Evolutionary conservation across 2,888 invertebrate genomes (phyloP).

Genomic region (Biston stratarius): DNA sequence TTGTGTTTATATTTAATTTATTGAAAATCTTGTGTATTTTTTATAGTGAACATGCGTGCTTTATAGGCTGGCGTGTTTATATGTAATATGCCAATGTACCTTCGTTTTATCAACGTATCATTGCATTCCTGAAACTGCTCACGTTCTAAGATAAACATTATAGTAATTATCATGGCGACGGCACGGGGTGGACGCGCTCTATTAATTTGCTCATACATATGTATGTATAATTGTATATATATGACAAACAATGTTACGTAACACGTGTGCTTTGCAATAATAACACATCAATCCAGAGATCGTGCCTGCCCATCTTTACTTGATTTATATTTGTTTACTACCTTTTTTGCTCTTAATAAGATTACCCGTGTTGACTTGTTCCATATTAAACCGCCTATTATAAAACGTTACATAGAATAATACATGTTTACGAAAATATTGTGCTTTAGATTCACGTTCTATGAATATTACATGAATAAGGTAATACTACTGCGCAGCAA

Average conservation of each 20-base stretch:
- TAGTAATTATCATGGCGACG: constrained; percentile 50
- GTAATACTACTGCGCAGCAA: constrained; percentile 51
- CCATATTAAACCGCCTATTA: constrained; percentile 12
- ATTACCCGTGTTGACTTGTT: constrained; percentile 14
- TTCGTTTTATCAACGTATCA: constrained; percentile 11
- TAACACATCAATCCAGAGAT: constrained; percentile 29
- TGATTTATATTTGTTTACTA: constrained; percentile 28
- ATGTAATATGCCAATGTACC: not conserved
- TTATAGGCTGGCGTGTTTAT: not conserved
- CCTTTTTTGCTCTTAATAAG: constrained; percentile 26
- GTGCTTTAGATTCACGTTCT: constrained; percentile 38
- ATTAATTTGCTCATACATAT: constrained; percentile 40
- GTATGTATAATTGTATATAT: constrained; percentile 36
- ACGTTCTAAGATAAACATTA: constrained; percentile 60
- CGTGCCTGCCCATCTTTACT: constrained; percentile 22
- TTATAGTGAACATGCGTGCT: constrained; percentile 45
- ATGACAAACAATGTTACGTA: constrained; percentile 43
- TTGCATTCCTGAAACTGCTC: constrained; percentile 66
- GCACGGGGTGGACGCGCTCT: constrained; percentile 48
- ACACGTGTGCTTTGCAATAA: constrained; percentile 23
- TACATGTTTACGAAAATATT: constrained; percentile 37
- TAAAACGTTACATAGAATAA: constrained; percentile 9
- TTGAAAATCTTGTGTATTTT: constrained; percentile 48
- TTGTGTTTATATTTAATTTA: constrained; percentile 52
- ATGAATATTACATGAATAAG: constrained; percentile 45